phyloP scores from a whole-genome alignment of 2,888 invertebrate genomes.

The Pterobdella sp. region DNA sequence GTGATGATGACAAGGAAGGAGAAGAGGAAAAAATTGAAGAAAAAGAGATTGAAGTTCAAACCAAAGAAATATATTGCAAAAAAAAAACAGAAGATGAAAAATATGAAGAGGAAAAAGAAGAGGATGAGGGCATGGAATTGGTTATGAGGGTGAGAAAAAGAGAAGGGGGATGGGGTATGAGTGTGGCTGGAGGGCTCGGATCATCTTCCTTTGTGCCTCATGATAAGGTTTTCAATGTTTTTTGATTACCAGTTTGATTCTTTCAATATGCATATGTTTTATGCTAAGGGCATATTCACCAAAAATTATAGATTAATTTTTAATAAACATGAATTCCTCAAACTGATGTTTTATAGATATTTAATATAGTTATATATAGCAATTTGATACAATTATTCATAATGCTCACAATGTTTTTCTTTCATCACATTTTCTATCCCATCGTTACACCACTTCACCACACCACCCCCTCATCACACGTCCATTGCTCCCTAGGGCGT shows the following conservation, averaged over 20 bases:
- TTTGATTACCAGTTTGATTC: neutral
- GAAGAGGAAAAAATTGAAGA: neutral
- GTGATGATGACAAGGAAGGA: neutral
- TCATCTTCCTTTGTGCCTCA: slow-evolving; percentile 93
- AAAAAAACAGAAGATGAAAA: neutral
- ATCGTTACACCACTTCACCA: too few species aligned
- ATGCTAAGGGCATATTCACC: too few species aligned
- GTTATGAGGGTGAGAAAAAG: slow-evolving; percentile 37
- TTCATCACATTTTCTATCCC: neutral
- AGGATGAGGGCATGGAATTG: slow-evolving; percentile 20
- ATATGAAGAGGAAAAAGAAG: neutral
- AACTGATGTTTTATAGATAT: too few species aligned
- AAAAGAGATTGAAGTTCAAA: neutral
- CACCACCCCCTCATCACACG: too few species aligned
- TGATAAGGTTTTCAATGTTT: slow-evolving; percentile 60
- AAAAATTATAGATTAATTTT: too few species aligned
- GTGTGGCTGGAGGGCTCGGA: slow-evolving; percentile 92
- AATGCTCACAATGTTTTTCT: neutral
- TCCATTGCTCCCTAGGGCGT: slow-evolving; percentile 60
- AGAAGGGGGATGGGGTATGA: slow-evolving; percentile 77
- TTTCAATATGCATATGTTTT: neutral
- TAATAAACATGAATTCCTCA: too few species aligned
- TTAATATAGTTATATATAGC: too few species aligned
- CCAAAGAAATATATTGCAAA: neutral
- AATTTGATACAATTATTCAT: too few species aligned